Conservation (phyloP, 2,797 vertebrate genomes). For the Neosalanx taihuensis region DNA sequence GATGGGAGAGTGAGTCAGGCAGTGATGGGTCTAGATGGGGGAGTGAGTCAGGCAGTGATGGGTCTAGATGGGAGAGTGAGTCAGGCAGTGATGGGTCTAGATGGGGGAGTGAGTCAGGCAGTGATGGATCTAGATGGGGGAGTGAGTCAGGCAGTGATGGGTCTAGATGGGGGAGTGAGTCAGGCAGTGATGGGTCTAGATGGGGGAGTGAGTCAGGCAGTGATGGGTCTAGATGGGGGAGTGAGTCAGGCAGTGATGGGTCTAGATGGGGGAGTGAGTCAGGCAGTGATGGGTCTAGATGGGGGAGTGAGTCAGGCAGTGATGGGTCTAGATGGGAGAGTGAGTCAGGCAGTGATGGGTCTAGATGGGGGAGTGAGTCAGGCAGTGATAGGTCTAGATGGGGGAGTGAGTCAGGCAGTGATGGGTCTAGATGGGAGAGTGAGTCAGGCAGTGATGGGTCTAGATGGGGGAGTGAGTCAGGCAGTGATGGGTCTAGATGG, state of each 20-base stretch:
- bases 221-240: neutral
- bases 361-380: neutral
- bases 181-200: neutral
- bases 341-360: neutral
- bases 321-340: neutral
- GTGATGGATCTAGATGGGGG: neutral
- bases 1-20: neutral
- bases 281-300: neutral
- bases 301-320: neutral
- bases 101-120: neutral
- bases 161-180: neutral
- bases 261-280: neutral
- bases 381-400: neutral
- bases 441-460: neutral
- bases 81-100: neutral
- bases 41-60: neutral
- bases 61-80: neutral
- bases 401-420: neutral
- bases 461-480: neutral
- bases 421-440: neutral
- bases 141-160: neutral
- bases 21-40: neutral
- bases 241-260: neutral
- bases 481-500: neutral
- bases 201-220: neutral